phyloP scores from a whole-genome alignment of 2,888 invertebrate species.

The Epirrita christyi region DNA sequence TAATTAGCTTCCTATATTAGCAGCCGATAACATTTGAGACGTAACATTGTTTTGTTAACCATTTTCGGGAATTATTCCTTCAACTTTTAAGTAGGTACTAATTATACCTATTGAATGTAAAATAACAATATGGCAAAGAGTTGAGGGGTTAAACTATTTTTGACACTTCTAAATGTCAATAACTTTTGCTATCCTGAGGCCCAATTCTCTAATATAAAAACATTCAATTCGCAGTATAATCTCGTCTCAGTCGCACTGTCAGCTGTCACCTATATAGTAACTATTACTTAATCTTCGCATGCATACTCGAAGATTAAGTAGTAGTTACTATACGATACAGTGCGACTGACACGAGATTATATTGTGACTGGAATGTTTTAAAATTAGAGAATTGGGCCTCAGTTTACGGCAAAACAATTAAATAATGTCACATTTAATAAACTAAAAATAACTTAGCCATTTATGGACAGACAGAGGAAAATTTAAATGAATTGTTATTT shows the following conservation, averaged over 20 bases:
- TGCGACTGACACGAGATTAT: too few species aligned
- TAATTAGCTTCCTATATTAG: constrained; percentile 18
- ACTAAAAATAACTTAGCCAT: constrained; percentile 2
- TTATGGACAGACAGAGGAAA: constrained; percentile 13
- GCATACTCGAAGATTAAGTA: too few species aligned
- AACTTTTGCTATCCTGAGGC: constrained; percentile 1
- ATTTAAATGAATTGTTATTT: constrained; percentile 2
- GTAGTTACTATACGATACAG: too few species aligned
- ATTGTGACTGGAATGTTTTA: too few species aligned
- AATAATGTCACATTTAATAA: too few species aligned
- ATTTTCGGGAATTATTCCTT: constrained; percentile 1
- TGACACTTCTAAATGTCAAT: neutral
- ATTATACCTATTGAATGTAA: constrained; percentile 5
- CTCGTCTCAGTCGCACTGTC: too few species aligned
- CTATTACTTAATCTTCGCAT: too few species aligned
- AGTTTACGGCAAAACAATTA: neutral
- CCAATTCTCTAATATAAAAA: too few species aligned
- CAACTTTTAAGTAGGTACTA: constrained; percentile 1
- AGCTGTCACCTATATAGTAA: too few species aligned
- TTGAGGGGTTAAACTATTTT: neutral
- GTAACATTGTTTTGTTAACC: constrained; percentile 2
- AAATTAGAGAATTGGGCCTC: too few species aligned
- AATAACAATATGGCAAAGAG: neutral
- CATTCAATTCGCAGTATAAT: too few species aligned
- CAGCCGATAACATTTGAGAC: constrained; percentile 3